Evolutionary conservation across 2,888 invertebrate species (phyloP).

Genomic region (Trissolcus brochymenae): DNA sequence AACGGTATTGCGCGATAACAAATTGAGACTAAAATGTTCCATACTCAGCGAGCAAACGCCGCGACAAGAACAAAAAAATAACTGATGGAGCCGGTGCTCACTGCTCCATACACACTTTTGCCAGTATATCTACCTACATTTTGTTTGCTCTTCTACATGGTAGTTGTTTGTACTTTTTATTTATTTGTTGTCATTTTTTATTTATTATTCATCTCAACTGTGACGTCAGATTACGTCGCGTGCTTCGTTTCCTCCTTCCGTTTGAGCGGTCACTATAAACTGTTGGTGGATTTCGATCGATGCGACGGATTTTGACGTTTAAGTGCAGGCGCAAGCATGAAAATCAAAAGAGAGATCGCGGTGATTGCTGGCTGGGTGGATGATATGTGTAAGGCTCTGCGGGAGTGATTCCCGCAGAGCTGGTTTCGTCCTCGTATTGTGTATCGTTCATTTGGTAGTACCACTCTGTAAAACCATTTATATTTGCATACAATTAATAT

Average conservation of each 20-base stretch:
- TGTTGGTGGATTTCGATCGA: conserved; percentile 54
- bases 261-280: conserved; percentile 42
- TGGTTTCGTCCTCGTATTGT: conserved; percentile 68
- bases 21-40: conserved; percentile 1
- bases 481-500: conserved; percentile 75
- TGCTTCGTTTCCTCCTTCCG: conserved; percentile 54
- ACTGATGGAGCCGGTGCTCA: no score
- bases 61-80: conserved; percentile 2
- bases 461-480: conserved; percentile 74
- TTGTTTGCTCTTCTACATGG: background rate
- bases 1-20: conserved; percentile 49
- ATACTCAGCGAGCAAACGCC: conserved; percentile 37
- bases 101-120: background rate
- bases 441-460: conserved; percentile 72
- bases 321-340: conserved; percentile 24
- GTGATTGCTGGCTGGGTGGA: conserved; percentile 33
- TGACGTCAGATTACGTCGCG: conserved; percentile 14
- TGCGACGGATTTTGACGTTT: conserved; percentile 16
- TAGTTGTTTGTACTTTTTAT: conserved; percentile 14
- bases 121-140: conserved; percentile 12
- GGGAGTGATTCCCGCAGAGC: conserved; percentile 35
- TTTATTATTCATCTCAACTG: background rate
- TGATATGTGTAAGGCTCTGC: conserved; percentile 43
- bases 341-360: conserved; percentile 31
- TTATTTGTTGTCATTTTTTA: conserved; percentile 1